A percentile compares a stretch with the other conserved stretches of the same genome.
These are phyloP conservation scores for Buathra laborator DNA, from an alignment of 2,888 invertebrate genomes.

Conservation along the genomic window DNA sequence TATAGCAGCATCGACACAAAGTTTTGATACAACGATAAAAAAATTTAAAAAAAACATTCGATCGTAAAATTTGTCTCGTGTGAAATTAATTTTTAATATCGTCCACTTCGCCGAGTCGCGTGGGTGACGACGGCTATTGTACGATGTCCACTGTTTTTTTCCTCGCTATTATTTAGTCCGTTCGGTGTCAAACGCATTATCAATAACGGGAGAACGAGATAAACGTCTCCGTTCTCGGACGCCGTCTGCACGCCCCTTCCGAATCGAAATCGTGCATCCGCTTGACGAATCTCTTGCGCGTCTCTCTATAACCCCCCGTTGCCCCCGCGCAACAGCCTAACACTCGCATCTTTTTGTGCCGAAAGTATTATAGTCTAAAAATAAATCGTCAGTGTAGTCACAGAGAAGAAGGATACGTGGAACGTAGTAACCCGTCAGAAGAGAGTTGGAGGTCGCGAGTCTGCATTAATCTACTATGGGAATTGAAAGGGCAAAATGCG, in stretches of 20 bases:
- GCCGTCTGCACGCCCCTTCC: constrained; percentile 64
- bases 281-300: constrained; percentile 52
- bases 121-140: constrained; percentile 9
- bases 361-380: constrained; percentile 49
- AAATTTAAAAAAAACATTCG: background rate
- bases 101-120: constrained; percentile 1
- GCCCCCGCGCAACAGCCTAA: background rate
- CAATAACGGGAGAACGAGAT: constrained; percentile 53
- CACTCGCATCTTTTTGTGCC: constrained; percentile 9
- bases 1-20: background rate
- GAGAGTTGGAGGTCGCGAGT: constrained; percentile 42
- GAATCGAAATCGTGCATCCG: constrained; percentile 65
- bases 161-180: background rate
- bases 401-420: background rate
- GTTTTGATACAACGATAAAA: background rate
- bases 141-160: constrained; percentile 9
- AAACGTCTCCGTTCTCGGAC: constrained; percentile 49
- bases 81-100: background rate
- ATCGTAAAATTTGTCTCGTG: background rate
- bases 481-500: constrained; percentile 65
- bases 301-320: background rate
- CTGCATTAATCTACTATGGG: constrained; percentile 47
- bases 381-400: constrained; percentile 17
- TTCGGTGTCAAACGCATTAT: constrained; percentile 44
- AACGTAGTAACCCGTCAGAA: background rate